These are phyloP conservation scores for Apistogramma diplotaenia DNA, from an alignment of 2,113 vertebrate species.

Conservation along the genomic window DNA sequence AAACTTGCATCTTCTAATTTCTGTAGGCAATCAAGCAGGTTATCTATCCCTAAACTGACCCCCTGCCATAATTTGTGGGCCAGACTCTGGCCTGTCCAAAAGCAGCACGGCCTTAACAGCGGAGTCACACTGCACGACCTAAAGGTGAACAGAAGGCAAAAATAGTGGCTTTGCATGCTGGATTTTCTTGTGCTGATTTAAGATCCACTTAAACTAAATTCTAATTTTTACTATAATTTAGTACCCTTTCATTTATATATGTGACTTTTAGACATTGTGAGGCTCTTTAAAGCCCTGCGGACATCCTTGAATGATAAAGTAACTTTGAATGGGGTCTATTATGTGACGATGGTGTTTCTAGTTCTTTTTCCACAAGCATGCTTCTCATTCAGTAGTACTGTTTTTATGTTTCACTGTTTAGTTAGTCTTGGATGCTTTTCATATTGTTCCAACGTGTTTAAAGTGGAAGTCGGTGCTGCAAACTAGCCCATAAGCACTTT, in stretches of 20 bases:
- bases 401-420: constrained; percentile 6
- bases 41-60: neutral
- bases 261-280: neutral
- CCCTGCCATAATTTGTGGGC: too few relatives aligned
- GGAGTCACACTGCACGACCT: neutral
- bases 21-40: neutral
- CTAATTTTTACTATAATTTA: neutral
- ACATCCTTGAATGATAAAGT: neutral
- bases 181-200: neutral
- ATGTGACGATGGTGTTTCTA: neutral
- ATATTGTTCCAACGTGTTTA: constrained; percentile 16
- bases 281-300: neutral
- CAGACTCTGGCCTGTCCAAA: neutral
- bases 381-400: neutral
- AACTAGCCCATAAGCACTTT: constrained; percentile 40
- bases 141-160: neutral
- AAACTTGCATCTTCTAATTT: neutral
- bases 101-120: neutral
- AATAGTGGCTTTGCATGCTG: neutral
- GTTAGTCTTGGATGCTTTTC: constrained; percentile 1
- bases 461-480: constrained; percentile 28
- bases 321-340: neutral
- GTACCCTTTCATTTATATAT: neutral
- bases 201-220: neutral
- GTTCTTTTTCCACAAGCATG: neutral